Base-by-base conservation (phyloP, 2,797 vertebrate genomes). In the Anisognathus igniventris region DNA sequence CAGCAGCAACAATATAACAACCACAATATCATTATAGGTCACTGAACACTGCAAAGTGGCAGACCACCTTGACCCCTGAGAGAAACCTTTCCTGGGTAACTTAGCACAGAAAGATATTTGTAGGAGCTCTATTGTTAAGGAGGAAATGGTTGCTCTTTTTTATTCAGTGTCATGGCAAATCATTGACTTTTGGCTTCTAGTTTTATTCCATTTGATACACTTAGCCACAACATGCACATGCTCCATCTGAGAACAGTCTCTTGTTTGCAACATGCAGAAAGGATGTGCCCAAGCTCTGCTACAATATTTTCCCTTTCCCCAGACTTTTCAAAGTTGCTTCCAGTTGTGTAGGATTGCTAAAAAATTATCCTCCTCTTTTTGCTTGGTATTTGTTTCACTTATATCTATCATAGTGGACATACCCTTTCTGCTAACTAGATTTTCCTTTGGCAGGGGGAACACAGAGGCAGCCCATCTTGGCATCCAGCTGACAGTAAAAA, bases 1-100 rank as follows among this genome's bases (percentile, higher is more conserved):
- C 22, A 75, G 2, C 8, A 75, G 1, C 22, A 71, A 10, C 3
- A 31, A 9, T 2, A 3, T 4, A 45, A 4, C 3, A 30, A 33
- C 13, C 21, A 31, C 28, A 47, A 40, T 47, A 58, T 39, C 8
- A 28, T 20, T 74, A 13, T 8, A 31, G 23, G 25, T 50, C 70
- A 47, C 9, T 56, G 21, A 77, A 67, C 12, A 37, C 21, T 64
- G 12, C 17, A 54, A 73, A 83, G 21, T 13, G 15, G 7, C 48
- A 74, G 44, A 62, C 4, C 20, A 48, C 19, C 24, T 31, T 53
- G 9, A 0, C 4, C 20, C 13, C 50, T 19, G 6, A 65, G 10
- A 61, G 48, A 81, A 72, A 47, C 13, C n/a, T 51, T 14, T 61
- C 27, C 35, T 14, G 24, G 18, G 10, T 3, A 17, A 56, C 18